Base-by-base conservation (phyloP, 2,888 invertebrate genomes). In the Netelia melanura region DNA sequence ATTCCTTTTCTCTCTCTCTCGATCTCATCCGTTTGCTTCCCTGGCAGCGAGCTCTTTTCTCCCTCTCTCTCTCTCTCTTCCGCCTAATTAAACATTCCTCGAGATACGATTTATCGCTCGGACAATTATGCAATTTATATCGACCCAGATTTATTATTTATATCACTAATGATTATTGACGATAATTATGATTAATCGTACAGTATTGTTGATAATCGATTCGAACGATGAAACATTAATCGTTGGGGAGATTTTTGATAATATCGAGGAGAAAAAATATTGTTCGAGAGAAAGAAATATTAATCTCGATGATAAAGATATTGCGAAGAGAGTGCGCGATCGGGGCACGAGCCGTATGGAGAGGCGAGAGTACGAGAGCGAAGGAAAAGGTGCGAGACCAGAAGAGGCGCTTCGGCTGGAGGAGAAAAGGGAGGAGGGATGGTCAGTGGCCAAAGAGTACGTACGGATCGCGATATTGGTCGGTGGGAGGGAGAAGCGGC, bases 341-440 rank as follows among this genome's bases (percentile, higher is more conserved):
- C 62, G 77, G 21, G 17, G 58, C 58, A 58, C 58, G 25, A 25
- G 25, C 25, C 25, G 58, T 3, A 23, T 23, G 9, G 56, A 56
- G 56, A 30, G 30, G 3, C 30, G 30, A 78, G 80, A 86, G 76
- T 82, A 70, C 71, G 85, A 79, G 86, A 74, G 68, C 58, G 23
- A 62, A 61, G 64, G 71, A 72, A 78, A 61, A 44, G 77, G 87
- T 87, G 72, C 38, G 56, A 62, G 72, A 62, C 38, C n/a, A n/a
- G 25, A 10, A 62, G 58, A 56, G 78, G 78, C 54, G 84, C 87
- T 81, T 64, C 87, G 83, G 87, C 74, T 83, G 78, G 87, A 70
- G 86, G 85, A 84, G 61, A 11, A 14, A 23, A 65, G 48, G 48
- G 54, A 56, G 79, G 30, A 58, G 79, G 79, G 81, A 85, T 75